Conservation (phyloP, 2,113 vertebrate species). For the Oncorhynchus nerka region DNA sequence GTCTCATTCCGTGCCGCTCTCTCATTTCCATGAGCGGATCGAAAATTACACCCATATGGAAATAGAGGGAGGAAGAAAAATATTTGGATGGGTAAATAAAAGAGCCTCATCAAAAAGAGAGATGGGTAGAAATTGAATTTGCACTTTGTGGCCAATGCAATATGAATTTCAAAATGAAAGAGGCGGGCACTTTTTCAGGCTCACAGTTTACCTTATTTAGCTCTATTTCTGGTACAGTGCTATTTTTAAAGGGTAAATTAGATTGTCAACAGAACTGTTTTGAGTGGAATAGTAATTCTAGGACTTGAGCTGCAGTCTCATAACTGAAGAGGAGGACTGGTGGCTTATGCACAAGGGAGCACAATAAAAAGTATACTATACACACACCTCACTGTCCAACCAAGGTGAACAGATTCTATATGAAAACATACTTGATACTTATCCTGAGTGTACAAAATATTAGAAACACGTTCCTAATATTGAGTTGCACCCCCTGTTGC, state of each 20-base stretch:
- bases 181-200: constrained; percentile 27
- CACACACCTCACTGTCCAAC: too few species aligned
- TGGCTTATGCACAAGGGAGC: neutral
- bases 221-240: constrained; percentile 38
- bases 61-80: constrained; percentile 54
- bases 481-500: too few species aligned
- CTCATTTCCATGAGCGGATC: constrained; percentile 55
- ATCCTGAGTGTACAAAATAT: too few species aligned
- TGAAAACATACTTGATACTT: too few species aligned
- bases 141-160: constrained; percentile 55
- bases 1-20: constrained; percentile 28
- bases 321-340: too few species aligned
- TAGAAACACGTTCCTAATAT: too few species aligned
- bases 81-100: constrained; percentile 65
- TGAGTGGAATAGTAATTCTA: constrained; percentile 37
- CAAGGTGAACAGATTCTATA: too few species aligned
- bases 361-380: neutral
- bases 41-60: constrained; percentile 61
- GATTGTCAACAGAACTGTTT: constrained; percentile 36
- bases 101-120: constrained; percentile 48
- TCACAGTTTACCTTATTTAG: constrained; percentile 34
- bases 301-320: too few species aligned
- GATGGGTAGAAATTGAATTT: constrained; percentile 59
- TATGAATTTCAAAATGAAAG: constrained; percentile 58
- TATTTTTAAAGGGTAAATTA: constrained; percentile 51